Conservation (phyloP, 2,888 invertebrate species). For the Melanostoma scalare region DNA sequence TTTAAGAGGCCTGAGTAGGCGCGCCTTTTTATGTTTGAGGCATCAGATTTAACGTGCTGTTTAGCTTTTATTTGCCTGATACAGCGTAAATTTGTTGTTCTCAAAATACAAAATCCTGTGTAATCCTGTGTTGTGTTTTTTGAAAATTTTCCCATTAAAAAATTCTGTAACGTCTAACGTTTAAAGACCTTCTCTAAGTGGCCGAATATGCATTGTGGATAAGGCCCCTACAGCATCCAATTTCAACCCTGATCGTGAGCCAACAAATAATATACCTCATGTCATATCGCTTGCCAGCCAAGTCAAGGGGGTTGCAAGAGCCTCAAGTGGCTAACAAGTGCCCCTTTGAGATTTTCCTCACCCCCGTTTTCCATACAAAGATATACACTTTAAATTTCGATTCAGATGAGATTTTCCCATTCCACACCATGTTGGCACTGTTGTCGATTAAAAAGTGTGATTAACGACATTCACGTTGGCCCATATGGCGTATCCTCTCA, state of each 20-base stretch:
- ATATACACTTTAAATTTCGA: slow-evolving; percentile 63
- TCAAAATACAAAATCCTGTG: too few species aligned
- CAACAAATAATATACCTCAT: slow-evolving; percentile 7
- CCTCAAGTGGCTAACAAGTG: slow-evolving; percentile 69
- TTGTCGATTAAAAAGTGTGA: slow-evolving; percentile 71
- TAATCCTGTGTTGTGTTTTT: too few species aligned
- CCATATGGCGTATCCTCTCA: slow-evolving; percentile 66
- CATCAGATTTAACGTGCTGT: too few species aligned
- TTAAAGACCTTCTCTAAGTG: too few species aligned
- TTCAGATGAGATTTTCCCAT: slow-evolving; percentile 66
- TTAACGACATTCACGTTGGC: slow-evolving; percentile 67
- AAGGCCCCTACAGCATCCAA: too few species aligned
- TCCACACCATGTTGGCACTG: slow-evolving; percentile 21
- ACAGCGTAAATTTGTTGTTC: too few species aligned
- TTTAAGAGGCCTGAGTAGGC: too few species aligned
- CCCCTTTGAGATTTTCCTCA: slow-evolving; percentile 59
- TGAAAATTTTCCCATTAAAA: neutral
- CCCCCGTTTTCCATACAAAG: slow-evolving; percentile 34
- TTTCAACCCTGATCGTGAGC: neutral
- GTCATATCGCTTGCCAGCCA: slow-evolving; percentile 28
- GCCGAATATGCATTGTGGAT: too few species aligned
- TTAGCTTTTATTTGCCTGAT: too few species aligned
- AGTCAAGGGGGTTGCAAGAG: slow-evolving; percentile 57
- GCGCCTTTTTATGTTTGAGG: too few species aligned
- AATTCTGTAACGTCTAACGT: too few species aligned